These are phyloP conservation scores for Sylvia atricapilla DNA, from an alignment of 2,113 vertebrate genomes.

Conservation along the genomic window DNA sequence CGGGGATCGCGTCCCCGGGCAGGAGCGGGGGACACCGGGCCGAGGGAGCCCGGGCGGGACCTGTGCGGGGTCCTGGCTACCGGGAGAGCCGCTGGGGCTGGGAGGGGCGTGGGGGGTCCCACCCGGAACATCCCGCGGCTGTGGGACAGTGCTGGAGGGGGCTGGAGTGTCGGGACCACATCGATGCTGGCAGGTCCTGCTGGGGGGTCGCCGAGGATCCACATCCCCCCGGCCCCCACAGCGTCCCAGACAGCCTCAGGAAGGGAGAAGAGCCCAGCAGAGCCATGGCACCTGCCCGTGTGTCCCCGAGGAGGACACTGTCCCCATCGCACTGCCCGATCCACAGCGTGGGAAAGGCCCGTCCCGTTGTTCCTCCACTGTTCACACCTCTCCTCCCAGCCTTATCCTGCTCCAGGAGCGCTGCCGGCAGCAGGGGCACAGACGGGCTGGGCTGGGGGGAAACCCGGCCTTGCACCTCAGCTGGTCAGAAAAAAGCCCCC, in stretches of 20 bases:
- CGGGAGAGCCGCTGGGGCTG: background rate
- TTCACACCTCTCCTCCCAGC: no score
- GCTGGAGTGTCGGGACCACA: background rate
- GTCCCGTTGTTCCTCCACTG: no score
- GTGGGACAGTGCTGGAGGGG: background rate
- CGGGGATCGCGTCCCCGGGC: background rate
- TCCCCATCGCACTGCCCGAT: background rate
- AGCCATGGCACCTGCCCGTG: background rate
- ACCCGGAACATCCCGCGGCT: background rate
- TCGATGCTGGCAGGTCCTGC: background rate
- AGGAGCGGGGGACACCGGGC: rapidly evolving
- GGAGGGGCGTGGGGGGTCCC: background rate
- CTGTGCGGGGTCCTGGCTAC: background rate
- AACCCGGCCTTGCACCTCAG: background rate
- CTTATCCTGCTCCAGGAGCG: no score
- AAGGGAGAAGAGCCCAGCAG: background rate
- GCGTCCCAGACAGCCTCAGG: background rate
- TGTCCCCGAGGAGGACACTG: no score
- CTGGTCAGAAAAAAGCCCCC: background rate
- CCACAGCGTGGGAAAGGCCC: background rate
- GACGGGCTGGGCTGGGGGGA: background rate
- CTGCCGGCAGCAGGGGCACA: background rate
- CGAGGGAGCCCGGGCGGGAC: rapidly evolving
- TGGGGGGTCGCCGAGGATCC: background rate
- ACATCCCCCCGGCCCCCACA: background rate